Evolutionary conservation across 2,888 invertebrate species (phyloP), one percentile per base, ranked within the genome.

Genomic region (Rugalucina vietnamica): DNA sequence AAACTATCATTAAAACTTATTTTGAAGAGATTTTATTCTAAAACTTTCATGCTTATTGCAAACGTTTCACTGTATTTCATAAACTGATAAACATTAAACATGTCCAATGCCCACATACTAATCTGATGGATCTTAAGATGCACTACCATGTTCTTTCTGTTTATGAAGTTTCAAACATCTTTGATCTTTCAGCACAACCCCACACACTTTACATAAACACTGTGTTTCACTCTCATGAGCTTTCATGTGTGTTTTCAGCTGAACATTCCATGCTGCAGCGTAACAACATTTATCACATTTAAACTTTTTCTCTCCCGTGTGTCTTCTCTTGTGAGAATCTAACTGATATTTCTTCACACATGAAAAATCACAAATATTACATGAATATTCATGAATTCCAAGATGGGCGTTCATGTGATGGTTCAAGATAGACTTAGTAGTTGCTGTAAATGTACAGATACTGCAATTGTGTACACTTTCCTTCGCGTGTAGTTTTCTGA

Each of bases 121-220:
- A n/a, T n/a, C n/a, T n/a, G n/a, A n/a, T n/a, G n/a, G n/a, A n/a
- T n/a, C n/a, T n/a, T n/a, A n/a, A n/a, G n/a, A n/a, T n/a, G n/a
- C n/a, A n/a, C n/a, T n/a, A n/a, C n/a, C n/a, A n/a, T n/a, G 80
- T 27, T 80, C 75, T 24, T 80, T 80, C 29, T 54, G 65, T 34
- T 39, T 65, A 34, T 80, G 80, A 21, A 75, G 60, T 27, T 39
- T 70, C 3, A 32, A 72, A 1, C 65, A 18, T 24, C 65, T 37
- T 57, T 49, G 69, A 43, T 80, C 60, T 32, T 50, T 76, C 43
- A 71, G 36, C 4, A 76, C 36, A 27, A 81, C 70, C n/a, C 34
- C 24, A 81, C 81, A 81, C 2, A 36, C 43, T 5, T 50, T 43
- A 72, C 81, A 81, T 14, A 29, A 32, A 10, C 24, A 24, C 4